These are phyloP conservation scores for Diprion similis DNA, from an alignment of 1,140 invertebrate species.

Conservation along the genomic window DNA sequence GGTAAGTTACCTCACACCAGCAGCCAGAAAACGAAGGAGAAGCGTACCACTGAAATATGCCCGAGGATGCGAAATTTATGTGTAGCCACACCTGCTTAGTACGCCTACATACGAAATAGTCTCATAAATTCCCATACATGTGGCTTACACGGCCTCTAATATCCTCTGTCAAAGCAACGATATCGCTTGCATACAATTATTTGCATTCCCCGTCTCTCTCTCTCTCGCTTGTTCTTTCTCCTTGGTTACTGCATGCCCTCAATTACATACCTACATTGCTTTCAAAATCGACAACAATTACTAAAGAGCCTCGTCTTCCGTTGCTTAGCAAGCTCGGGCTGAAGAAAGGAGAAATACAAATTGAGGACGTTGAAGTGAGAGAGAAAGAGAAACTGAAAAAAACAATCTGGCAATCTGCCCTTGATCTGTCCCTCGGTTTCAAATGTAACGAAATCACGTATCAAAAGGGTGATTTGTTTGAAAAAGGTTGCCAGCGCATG, in stretches of 20 bases:
- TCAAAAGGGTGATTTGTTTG: neutral
- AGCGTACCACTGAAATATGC: constrained; percentile 56
- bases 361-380: too few species aligned
- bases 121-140: constrained; percentile 60
- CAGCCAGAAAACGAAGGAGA: constrained; percentile 27
- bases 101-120: constrained; percentile 58
- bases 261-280: neutral
- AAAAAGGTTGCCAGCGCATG: neutral
- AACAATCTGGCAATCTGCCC: too few species aligned
- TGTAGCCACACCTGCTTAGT: constrained; percentile 62
- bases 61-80: constrained; percentile 60
- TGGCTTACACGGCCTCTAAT: constrained; percentile 39
- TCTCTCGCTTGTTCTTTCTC: too few species aligned
- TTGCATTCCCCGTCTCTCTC: neutral
- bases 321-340: too few species aligned
- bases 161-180: constrained; percentile 47
- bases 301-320: too few species aligned
- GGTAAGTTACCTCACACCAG: constrained; percentile 44
- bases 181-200: constrained; percentile 34
- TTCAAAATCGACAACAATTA: neutral
- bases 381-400: too few species aligned
- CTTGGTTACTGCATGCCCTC: too few species aligned
- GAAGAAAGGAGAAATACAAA: too few species aligned
- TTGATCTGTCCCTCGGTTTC: too few species aligned
- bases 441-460: neutral